Conservation (phyloP, 2,888 invertebrate species). For the Cosmia pyralina region DNA sequence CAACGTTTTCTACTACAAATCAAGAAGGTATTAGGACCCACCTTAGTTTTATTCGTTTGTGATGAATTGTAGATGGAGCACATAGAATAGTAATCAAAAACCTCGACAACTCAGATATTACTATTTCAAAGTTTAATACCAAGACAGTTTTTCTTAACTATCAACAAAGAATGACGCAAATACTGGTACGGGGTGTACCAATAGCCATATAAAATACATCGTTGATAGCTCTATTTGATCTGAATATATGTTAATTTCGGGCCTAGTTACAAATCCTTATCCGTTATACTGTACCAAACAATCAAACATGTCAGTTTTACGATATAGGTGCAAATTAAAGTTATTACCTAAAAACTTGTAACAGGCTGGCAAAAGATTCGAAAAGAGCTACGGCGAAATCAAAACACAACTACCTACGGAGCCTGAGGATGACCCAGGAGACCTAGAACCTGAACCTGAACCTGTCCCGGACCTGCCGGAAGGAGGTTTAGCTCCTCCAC, state of each 20-base stretch:
- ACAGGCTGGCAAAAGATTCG: slow-evolving; percentile 90
- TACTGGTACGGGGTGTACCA: no score
- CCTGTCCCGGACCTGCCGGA: slow-evolving; percentile 35
- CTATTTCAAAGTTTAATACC: neutral
- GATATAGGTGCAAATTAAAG: no score
- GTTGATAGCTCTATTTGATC: no score
- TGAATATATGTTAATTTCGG: no score
- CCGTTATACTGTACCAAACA: no score
- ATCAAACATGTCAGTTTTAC: no score
- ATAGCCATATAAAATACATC: no score
- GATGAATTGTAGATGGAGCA: neutral
- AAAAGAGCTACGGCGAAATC: slow-evolving; percentile 77
- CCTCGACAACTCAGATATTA: neutral
- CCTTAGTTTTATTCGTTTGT: no score
- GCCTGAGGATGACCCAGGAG: slow-evolving; percentile 46
- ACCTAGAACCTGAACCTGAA: slow-evolving; percentile 18
- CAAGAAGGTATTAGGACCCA: neutral
- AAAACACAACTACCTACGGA: slow-evolving; percentile 22
- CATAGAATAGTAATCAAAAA: neutral
- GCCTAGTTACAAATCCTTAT: no score
- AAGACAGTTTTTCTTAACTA: no score
- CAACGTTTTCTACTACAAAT: neutral
- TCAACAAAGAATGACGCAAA: no score
- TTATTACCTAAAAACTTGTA: slow-evolving; percentile 8
- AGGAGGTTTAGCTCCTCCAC: slow-evolving; percentile 26